phyloP scores from a whole-genome alignment of 2,113 vertebrate species.

The Enhydra lutris region DNA sequence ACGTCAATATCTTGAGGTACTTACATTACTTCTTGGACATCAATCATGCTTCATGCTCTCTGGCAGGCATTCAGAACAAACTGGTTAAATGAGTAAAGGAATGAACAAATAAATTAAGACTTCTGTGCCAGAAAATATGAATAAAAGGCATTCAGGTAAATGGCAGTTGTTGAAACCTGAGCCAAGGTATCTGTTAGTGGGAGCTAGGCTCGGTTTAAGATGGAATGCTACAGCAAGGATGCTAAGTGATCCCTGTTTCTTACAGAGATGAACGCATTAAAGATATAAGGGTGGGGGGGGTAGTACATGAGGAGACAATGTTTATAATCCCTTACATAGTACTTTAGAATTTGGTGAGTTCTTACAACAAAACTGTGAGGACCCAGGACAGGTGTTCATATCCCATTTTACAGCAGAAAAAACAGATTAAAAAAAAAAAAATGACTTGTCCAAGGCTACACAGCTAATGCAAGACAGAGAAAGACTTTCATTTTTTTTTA shows the following conservation, averaged over 20 bases:
- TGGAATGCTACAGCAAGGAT: not conserved
- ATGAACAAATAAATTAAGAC: not conserved
- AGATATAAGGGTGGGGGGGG: not conserved
- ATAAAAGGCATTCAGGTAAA: not conserved
- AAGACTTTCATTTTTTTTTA: not conserved
- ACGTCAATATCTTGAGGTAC: not conserved
- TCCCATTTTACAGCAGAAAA: not conserved
- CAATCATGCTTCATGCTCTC: not conserved
- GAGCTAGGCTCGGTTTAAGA: not conserved
- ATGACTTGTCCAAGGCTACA: not conserved
- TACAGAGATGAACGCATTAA: not conserved
- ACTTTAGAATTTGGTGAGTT: not conserved
- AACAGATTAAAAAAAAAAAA: not conserved
- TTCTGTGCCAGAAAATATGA: not conserved
- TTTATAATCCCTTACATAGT: not conserved
- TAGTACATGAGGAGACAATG: not conserved
- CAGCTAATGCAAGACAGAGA: not conserved
- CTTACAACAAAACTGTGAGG: not conserved
- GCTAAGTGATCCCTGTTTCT: not conserved
- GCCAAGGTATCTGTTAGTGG: not conserved
- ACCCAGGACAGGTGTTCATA: not conserved
- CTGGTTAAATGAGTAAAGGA: not conserved
- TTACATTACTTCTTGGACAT: not conserved
- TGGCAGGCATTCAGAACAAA: not conserved
- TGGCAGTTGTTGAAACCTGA: constrained; percentile 20